Conservation (phyloP, 2,888 invertebrate species). For the Parelbella ahira region DNA sequence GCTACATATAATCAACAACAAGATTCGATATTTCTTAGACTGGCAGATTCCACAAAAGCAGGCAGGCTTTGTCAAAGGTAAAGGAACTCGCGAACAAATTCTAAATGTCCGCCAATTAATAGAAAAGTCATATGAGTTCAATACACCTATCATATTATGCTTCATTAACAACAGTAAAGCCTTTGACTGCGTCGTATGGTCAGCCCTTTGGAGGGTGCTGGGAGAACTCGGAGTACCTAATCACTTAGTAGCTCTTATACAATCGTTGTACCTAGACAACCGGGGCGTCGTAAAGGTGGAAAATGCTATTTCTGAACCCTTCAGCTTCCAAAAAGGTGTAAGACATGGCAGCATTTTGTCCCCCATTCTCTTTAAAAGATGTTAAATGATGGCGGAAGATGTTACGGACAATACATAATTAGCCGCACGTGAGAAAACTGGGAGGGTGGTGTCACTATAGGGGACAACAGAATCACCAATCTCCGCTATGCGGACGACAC, state of each 20-base stretch:
- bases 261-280: too few relatives aligned
- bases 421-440: neutral
- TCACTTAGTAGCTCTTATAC: too few relatives aligned
- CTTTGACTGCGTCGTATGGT: too few relatives aligned
- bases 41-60: neutral
- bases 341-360: slow-evolving; percentile 4
- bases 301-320: neutral
- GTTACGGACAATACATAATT: slow-evolving; percentile 1
- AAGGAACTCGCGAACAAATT: neutral
- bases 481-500: slow-evolving; percentile 4
- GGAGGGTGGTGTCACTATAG: slow-evolving; percentile 1
- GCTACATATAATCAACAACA: neutral
- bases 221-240: too few relatives aligned
- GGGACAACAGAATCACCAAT: neutral
- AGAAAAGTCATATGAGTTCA: too few relatives aligned
- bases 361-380: slow-evolving; percentile 6
- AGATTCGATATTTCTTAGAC: neutral
- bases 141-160: too few relatives aligned
- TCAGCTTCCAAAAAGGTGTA: slow-evolving; percentile 2
- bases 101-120: too few relatives aligned
- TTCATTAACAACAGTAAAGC: too few relatives aligned
- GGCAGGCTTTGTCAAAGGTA: slow-evolving; percentile 7
- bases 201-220: too few relatives aligned
- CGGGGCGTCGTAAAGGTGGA: too few relatives aligned
- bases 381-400: too few relatives aligned